phyloP scores from a whole-genome alignment of 2,888 invertebrate genomes.

The Oxystoma pomonae region DNA sequence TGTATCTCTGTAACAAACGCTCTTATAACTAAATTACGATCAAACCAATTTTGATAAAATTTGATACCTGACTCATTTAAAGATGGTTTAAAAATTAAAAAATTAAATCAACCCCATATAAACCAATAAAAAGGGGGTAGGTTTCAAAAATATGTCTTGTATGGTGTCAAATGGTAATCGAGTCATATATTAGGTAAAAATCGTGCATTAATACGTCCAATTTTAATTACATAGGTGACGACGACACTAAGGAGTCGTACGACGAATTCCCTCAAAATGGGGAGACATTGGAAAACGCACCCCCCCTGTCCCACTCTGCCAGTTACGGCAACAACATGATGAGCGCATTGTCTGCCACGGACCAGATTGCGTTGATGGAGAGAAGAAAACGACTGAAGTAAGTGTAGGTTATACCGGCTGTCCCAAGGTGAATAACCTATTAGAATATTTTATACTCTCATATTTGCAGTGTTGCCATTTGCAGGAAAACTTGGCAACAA shows the following conservation, averaged over 20 bases:
- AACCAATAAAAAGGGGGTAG: neutral
- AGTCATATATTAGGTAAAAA: too few species aligned
- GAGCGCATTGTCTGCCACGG: constrained; percentile 31
- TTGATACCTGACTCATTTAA: too few species aligned
- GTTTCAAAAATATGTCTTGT: neutral
- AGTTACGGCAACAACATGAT: constrained; percentile 41
- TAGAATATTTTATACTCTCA: too few species aligned
- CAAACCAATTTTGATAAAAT: too few species aligned
- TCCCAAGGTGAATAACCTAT: too few species aligned
- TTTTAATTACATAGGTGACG: constrained; percentile 32
- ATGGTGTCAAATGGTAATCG: neutral
- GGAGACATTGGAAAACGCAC: constrained; percentile 34
- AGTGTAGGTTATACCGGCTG: constrained; percentile 26
- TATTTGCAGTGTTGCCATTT: too few species aligned
- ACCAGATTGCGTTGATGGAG: constrained; percentile 37
- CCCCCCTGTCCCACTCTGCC: constrained; percentile 46
- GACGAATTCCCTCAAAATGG: constrained; percentile 50
- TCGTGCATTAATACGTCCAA: too few species aligned
- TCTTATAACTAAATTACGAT: too few species aligned
- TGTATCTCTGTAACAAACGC: too few species aligned
- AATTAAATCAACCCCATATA: too few species aligned
- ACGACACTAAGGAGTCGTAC: constrained; percentile 41
- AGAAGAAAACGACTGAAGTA: constrained; percentile 43
- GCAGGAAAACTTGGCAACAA: too few species aligned
- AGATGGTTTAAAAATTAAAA: too few species aligned